Evolutionary conservation across 2,888 invertebrate species (phyloP).

Genomic region (Nomada lathburiana): DNA sequence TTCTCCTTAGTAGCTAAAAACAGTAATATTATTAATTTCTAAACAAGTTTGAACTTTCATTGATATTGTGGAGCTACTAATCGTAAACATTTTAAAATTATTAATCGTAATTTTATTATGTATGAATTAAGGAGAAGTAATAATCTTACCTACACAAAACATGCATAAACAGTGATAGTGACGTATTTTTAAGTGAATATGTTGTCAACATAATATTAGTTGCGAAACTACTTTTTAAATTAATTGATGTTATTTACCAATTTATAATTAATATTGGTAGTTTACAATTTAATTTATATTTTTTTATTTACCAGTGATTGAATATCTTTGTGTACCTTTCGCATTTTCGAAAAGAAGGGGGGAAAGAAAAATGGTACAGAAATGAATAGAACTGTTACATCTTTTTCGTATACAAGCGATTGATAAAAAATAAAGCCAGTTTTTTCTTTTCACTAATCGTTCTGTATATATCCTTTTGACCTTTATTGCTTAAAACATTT

Average conservation of each 20-base stretch:
- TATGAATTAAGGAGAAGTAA: constrained; percentile 3
- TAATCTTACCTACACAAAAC: constrained; percentile 17
- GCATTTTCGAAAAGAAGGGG: background rate
- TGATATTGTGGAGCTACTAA: constrained; percentile 16
- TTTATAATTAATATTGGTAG: constrained; percentile 19
- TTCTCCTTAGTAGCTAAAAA: constrained; percentile 22
- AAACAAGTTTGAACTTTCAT: constrained; percentile 21
- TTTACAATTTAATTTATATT: constrained; percentile 15
- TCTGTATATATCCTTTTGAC: constrained; percentile 24
- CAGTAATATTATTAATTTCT: constrained; percentile 39
- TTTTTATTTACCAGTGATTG: constrained; percentile 31
- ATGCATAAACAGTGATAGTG: constrained; percentile 43
- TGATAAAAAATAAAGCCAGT: constrained; percentile 22
- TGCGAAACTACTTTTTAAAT: constrained; percentile 16
- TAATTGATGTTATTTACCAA: constrained; percentile 34
- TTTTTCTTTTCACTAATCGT: constrained; percentile 17
- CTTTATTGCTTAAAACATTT: constrained; percentile 34
- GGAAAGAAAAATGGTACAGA: background rate
- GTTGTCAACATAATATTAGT: constrained; percentile 9
- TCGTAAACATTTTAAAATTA: constrained; percentile 31
- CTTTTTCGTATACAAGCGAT: background rate
- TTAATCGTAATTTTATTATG: constrained; percentile 17
- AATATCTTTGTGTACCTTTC: constrained; percentile 7
- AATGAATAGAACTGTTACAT: background rate
- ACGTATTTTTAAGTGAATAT: constrained; percentile 18